A percentile compares a stretch with the other conserved stretches of the same genome.
These are phyloP conservation scores for Dicrurus megarhynchus DNA, from an alignment of 2,113 vertebrate species.

Conservation along the genomic window DNA sequence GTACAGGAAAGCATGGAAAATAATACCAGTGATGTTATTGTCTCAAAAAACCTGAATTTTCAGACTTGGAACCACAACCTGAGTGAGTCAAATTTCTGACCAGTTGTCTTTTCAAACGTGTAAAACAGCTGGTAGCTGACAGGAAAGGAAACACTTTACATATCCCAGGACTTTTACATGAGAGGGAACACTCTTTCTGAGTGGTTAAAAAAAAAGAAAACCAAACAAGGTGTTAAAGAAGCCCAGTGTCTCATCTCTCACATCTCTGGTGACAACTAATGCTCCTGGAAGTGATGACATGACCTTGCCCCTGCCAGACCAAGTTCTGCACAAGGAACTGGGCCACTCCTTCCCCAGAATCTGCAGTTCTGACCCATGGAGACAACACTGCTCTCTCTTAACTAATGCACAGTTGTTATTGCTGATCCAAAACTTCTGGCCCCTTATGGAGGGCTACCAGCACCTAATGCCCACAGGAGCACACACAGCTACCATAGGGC, in stretches of 20 bases:
- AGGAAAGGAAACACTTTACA: background rate
- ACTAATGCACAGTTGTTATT: background rate
- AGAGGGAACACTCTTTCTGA: background rate
- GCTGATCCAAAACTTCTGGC: background rate
- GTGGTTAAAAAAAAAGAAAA: background rate
- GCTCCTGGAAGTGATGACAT: background rate
- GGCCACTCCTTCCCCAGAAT: background rate
- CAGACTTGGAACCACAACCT: background rate
- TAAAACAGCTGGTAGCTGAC: background rate
- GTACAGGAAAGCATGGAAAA: background rate
- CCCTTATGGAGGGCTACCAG: background rate
- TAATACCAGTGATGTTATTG: background rate
- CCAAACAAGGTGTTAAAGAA: background rate
- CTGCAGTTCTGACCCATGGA: background rate
- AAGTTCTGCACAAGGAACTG: background rate
- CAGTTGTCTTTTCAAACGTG: background rate
- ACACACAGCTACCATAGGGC: rapidly evolving
- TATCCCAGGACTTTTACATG: background rate
- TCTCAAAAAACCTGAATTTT: background rate
- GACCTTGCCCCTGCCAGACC: background rate
- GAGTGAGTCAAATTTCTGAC: background rate
- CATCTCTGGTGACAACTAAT: background rate
- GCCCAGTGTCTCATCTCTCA: background rate
- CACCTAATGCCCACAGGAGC: background rate
- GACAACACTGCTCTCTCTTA: background rate